Evolutionary conservation across 2,888 invertebrate species (phyloP).

Genomic region (Mylabris sibirica): DNA sequence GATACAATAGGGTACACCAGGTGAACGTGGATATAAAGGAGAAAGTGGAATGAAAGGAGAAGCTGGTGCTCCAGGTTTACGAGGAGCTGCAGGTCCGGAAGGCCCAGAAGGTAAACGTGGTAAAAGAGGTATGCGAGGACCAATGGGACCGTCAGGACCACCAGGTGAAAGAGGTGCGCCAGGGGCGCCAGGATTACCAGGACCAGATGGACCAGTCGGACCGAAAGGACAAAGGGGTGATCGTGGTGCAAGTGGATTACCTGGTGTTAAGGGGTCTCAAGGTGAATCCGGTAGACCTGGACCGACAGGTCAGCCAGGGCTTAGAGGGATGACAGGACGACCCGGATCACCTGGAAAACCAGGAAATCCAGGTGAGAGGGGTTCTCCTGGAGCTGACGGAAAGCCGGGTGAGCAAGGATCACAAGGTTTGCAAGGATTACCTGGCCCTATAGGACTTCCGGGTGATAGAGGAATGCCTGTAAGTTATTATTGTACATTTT

Average conservation of each 20-base stretch:
- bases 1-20: slow-evolving; percentile 71
- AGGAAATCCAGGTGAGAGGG: slow-evolving; percentile 76
- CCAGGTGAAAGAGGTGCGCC: slow-evolving; percentile 76
- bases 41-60: slow-evolving; percentile 81
- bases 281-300: slow-evolving; percentile 70
- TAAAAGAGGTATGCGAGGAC: slow-evolving; percentile 80
- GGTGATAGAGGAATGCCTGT: slow-evolving; percentile 80
- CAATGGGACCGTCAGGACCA: slow-evolving; percentile 75
- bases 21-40: slow-evolving; percentile 83
- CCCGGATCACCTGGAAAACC: slow-evolving; percentile 75
- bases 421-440: slow-evolving; percentile 81
- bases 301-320: slow-evolving; percentile 66
- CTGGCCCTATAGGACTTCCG: slow-evolving; percentile 78
- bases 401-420: slow-evolving; percentile 84
- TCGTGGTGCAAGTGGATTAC: slow-evolving; percentile 71
- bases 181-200: slow-evolving; percentile 74
- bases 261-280: slow-evolving; percentile 69
- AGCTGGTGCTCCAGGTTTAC: slow-evolving; percentile 73
- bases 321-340: slow-evolving; percentile 71
- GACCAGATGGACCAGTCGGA: slow-evolving; percentile 79
- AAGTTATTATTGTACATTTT: slow-evolving; percentile 45
- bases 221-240: slow-evolving; percentile 79
- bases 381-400: slow-evolving; percentile 83
- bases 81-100: slow-evolving; percentile 76
- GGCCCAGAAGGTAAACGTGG: slow-evolving; percentile 85